Percentiles rank a stretch among this genome's conserved stretches.
These are phyloP conservation scores for Agapetus fuscipes DNA, from an alignment of 2,888 invertebrate genomes.

Conservation along the genomic window DNA sequence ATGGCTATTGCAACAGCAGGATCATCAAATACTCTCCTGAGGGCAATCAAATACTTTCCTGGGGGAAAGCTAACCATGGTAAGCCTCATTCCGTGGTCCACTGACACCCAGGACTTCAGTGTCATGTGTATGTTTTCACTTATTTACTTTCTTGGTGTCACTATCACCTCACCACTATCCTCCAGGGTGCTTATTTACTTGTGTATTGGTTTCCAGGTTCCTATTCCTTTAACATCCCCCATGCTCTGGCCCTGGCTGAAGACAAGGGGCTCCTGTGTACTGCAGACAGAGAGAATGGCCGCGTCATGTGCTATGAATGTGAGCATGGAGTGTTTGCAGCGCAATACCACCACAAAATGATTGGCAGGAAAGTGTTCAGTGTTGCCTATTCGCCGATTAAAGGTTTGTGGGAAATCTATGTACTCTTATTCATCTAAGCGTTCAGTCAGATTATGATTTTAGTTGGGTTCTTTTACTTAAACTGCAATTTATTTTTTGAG, in stretches of 20 bases:
- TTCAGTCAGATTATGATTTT: no score
- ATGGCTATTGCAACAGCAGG: slow-evolving; percentile 76
- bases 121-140: no score
- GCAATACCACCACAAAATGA: slow-evolving; percentile 50
- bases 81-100: no score
- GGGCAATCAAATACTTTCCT: slow-evolving; percentile 55
- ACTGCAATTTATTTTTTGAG: no score
- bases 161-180: no score
- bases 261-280: slow-evolving; percentile 68
- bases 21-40: slow-evolving; percentile 61
- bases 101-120: no score
- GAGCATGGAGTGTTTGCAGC: slow-evolving; percentile 53
- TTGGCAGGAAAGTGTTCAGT: slow-evolving; percentile 64
- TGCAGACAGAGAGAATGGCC: slow-evolving; percentile 82
- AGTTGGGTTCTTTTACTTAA: no score
- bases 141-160: no score
- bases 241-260: slow-evolving; percentile 71
- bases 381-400: slow-evolving; percentile 55
- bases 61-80: slow-evolving; percentile 51
- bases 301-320: slow-evolving; percentile 64
- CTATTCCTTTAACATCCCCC: slow-evolving; percentile 61
- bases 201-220: no score
- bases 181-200: no score
- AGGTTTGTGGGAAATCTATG: no score
- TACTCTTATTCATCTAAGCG: no score